Evolutionary conservation across 1,140 invertebrate genomes (phyloP), one percentile per base, ranked within the genome.

Genomic region (Macrobrachium nipponense): DNA sequence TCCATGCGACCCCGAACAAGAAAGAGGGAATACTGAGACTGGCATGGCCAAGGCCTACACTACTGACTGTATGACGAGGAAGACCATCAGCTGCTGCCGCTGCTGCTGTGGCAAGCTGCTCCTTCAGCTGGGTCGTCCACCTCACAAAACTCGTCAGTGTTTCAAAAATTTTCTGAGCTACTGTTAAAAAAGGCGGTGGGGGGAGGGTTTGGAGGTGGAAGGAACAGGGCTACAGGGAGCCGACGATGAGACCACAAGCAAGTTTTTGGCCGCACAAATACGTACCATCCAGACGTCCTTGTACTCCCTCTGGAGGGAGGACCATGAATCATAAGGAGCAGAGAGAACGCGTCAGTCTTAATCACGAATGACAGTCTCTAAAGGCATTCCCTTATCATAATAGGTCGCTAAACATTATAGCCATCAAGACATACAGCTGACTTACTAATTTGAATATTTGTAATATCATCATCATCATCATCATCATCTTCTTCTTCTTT

Each of bases 231-330:
- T 23, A 43, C 60, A 73, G 66, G n/a, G 72, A 76, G 18, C 77
- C 61, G 64, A 64, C 80, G 68, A 58, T 27, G 84, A 80, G 64
- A 68, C 59, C 68, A 62, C 27, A 86, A 80, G 78, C 84, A 64
- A 76, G 60, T 36, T 75, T 27, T 18, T 60, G 23, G 43, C 66
- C 77, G 68, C 68, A 43, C 36, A 66, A 27, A 87, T 87, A 89
- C 88, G 75, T 89, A 89, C 88, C 88, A 89, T 82, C 88, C 88
- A 89, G 66, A 89, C 85, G 77, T 89, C 88, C 88, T 89, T 89
- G 86, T 89, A 89, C 85, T 89, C 88, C 80, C 84, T 82, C 88
- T 89, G 84, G 44, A 58, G 81, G 58, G 43, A 79, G 36, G 62
- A 43, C 70, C 73, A 59, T 60, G 44, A 62, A 68, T 43, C 77